Conservation (phyloP, 1,140 invertebrate species). For the Diploscapter pachys region DNA sequence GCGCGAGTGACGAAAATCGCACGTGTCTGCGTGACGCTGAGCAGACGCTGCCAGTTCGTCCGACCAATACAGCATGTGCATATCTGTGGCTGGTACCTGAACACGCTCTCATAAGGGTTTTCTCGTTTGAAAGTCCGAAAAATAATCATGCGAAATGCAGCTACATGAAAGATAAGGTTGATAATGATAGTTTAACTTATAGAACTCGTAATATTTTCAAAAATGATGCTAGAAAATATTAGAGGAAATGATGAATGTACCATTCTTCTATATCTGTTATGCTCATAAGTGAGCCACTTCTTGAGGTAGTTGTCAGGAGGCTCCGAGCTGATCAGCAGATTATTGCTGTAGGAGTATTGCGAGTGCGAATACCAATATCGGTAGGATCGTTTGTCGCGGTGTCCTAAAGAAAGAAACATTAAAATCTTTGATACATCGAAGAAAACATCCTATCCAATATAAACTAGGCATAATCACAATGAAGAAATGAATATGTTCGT, state of each 20-base stretch:
- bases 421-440: too few relatives aligned
- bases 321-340: slow-evolving; percentile 42
- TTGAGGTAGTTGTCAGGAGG: slow-evolving; percentile 48
- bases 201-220: too few relatives aligned
- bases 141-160: too few relatives aligned
- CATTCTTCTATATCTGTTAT: slow-evolving; percentile 56
- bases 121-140: too few relatives aligned
- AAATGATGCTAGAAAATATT: too few relatives aligned
- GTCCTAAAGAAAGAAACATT: too few relatives aligned
- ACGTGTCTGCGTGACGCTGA: slow-evolving; percentile 56
- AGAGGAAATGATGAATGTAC: slow-evolving; percentile 24
- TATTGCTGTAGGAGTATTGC: slow-evolving; percentile 7
- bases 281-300: slow-evolving; percentile 50
- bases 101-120: slow-evolving; percentile 10
- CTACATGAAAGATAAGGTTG: too few relatives aligned
- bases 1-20: slow-evolving; percentile 57
- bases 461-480: too few relatives aligned
- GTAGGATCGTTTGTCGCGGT: too few relatives aligned
- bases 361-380: not conserved
- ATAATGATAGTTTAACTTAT: too few relatives aligned
- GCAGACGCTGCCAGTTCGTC: slow-evolving; percentile 53
- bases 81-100: slow-evolving; percentile 57
- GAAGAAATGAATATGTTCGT: too few relatives aligned
- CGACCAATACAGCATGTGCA: slow-evolving; percentile 59
- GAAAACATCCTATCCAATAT: too few relatives aligned